phyloP scores from a whole-genome alignment of 2,797 vertebrate genomes.

The Mus caroli region DNA sequence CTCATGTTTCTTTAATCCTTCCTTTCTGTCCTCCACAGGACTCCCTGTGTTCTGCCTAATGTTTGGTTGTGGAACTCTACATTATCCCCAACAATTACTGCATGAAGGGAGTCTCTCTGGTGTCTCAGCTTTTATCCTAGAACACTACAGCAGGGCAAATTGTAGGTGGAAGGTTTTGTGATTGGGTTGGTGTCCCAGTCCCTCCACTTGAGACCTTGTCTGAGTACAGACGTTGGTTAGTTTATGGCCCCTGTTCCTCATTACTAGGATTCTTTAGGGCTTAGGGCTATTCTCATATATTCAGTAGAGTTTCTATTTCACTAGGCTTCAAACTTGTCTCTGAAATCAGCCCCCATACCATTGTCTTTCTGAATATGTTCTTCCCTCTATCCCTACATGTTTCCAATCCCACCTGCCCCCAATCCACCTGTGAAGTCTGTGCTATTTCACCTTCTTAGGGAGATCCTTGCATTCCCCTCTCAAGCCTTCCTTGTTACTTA shows the following conservation, averaged over 20 bases:
- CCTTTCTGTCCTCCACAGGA: not conserved
- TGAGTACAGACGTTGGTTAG: not conserved
- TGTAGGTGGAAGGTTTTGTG: not conserved
- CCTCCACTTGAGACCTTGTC: not conserved
- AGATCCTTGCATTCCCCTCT: no score
- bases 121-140: not conserved
- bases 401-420: no score
- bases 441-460: no score
- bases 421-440: no score
- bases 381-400: no score
- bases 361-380: no score
- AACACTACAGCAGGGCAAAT: not conserved
- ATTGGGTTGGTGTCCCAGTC: not conserved
- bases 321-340: no score
- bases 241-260: not conserved
- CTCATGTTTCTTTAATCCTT: not conserved
- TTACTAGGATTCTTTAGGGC: not conserved
- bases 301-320: no score
- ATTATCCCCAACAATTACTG: not conserved
- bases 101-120: not conserved
- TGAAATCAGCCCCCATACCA: no score
- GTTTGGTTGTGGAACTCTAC: not conserved
- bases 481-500: no score
- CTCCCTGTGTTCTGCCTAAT: not conserved
- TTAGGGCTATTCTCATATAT: no score